These are phyloP conservation scores for Presbytis comata DNA, from an alignment of 2,797 vertebrate genomes.

Conservation along the genomic window DNA sequence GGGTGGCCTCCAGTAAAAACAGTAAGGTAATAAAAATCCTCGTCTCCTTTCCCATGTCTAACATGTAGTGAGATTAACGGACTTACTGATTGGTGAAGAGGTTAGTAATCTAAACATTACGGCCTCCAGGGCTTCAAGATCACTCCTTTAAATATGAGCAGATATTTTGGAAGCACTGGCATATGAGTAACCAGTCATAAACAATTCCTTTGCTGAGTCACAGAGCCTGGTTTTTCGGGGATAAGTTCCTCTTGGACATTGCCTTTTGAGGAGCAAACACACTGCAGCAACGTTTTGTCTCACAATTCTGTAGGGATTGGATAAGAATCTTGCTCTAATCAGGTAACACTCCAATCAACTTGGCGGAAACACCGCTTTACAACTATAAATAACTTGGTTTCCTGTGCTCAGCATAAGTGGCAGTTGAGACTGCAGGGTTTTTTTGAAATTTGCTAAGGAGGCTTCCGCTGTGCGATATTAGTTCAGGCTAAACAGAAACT, in stretches of 20 bases:
- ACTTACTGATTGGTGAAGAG: fast-evolving
- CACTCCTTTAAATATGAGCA: neutral
- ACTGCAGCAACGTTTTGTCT: neutral
- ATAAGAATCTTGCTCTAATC: neutral
- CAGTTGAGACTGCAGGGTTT: neutral
- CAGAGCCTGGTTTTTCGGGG: conserved; percentile 10
- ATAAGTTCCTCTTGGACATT: neutral
- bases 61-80: fast-evolving
- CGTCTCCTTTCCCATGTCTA: fast-evolving
- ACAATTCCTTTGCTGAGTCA: conserved; percentile 52
- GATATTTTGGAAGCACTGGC: conserved; percentile 28
- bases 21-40: neutral
- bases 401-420: conserved; percentile 45
- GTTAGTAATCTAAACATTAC: neutral
- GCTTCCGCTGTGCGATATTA: neutral
- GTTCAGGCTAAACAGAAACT: conserved; percentile 49
- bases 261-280: conserved; percentile 60
- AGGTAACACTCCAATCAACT: neutral
- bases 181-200: conserved; percentile 28
- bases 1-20: neutral
- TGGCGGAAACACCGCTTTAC: neutral
- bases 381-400: conserved; percentile 67
- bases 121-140: neutral
- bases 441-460: neutral
- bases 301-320: neutral